Evolutionary conservation across 2,888 invertebrate species (phyloP), one percentile per base, ranked within the genome.

Genomic region (Cryptocheilus praepositus): DNA sequence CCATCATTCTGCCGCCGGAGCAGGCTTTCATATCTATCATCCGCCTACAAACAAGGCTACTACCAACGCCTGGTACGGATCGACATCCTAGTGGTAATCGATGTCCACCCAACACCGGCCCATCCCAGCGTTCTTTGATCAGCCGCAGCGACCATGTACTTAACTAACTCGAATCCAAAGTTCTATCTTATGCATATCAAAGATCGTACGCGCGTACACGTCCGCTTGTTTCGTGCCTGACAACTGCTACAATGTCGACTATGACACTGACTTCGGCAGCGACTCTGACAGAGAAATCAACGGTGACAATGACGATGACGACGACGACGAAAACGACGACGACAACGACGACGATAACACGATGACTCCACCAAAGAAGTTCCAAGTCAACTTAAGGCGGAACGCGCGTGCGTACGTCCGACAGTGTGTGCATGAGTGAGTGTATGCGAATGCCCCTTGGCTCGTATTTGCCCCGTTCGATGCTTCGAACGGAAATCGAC

Each of bases 21-120:
- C 95, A 19, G 95, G 96, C 58, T 97, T 97, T 89, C 97, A 97
- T 89, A 91, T 97, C 51, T 97, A 97, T 89, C 97, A 97, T 87
- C 94, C 95, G 15, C 36, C 36, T 36, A 90, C 90, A 58, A 94
- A 94, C 90, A 93, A 93, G 85, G 92, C 92, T 67, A 92, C 93
- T 64, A 91, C 94, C 71, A 92, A 94, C 67, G 94, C 94, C 84
- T 95, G 95, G 95, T 95, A 95, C 86, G 92, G 94, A 65, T 91
- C 94, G 71, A 92, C 94, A 46, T 94, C 95, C 91, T 95, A 95
- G 92, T 88, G 85, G 83, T 49, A 49, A 49, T 49, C 49, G n/a
- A 16, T 5, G 5, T n/a, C 4, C 4, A 13, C 1, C 49, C 49
- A 36, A 1, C 36, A 36, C 11, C 13, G 7, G 11, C 2, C 8